A percentile compares a stretch with the other conserved stretches of the same genome.
These are phyloP conservation scores for Pemphigus obesinymphae DNA, from an alignment of 1,140 invertebrate genomes.

Conservation along the genomic window DNA sequence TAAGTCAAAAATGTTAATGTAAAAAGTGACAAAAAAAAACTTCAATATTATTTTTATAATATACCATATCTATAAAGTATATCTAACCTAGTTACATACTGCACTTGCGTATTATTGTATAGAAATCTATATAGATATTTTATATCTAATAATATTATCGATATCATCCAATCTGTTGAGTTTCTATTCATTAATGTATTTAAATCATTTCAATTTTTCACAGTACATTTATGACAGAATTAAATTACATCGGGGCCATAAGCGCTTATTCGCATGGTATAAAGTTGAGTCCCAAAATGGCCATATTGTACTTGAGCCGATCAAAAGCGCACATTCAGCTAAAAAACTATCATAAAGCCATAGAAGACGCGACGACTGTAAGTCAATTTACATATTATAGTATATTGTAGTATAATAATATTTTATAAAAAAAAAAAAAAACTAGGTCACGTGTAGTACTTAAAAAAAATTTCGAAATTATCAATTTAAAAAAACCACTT, in stretches of 20 bases:
- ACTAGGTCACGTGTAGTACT: no score
- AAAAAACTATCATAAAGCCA: slow-evolving; percentile 67
- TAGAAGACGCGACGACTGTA: slow-evolving; percentile 62
- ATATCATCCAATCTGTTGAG: background rate
- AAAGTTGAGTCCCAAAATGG: slow-evolving; percentile 66
- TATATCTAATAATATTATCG: background rate
- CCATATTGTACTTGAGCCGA: slow-evolving; percentile 68
- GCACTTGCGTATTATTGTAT: no score
- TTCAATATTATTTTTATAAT: no score
- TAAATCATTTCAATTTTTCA: slow-evolving; percentile 43
- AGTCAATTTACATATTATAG: no score
- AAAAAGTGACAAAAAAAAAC: background rate
- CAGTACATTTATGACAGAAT: slow-evolving; percentile 66
- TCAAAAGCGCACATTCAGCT: slow-evolving; percentile 70
- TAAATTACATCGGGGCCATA: slow-evolving; percentile 73
- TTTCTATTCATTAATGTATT: background rate
- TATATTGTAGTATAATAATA: no score
- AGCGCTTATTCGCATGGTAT: slow-evolving; percentile 77
- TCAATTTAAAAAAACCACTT: no score
- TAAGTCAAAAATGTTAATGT: slow-evolving; percentile 51
- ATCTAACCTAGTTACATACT: no score
- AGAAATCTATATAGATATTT: background rate
- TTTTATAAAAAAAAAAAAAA: no score
- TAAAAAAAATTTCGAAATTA: no score
- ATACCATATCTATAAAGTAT: background rate